phyloP scores from a whole-genome alignment of 2,888 invertebrate species.

The Tupiocoris notatus region DNA sequence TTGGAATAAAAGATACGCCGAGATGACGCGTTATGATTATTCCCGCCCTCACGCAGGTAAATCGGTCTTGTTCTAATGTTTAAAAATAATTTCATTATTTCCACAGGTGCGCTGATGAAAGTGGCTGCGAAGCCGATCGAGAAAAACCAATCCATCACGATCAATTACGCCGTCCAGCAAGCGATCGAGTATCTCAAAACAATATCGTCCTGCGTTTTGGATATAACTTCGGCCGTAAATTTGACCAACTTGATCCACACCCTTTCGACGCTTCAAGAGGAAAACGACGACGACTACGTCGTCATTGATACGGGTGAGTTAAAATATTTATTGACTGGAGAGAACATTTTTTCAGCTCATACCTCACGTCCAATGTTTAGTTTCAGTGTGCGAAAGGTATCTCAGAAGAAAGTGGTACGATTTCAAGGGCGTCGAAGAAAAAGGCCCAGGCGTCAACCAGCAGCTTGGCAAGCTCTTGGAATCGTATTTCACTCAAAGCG shows the following conservation, averaged over 20 bases:
- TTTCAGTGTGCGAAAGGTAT: constrained; percentile 58
- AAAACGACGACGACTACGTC: constrained; percentile 51
- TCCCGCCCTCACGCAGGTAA: too few species aligned
- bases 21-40: too few species aligned
- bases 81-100: constrained; percentile 6
- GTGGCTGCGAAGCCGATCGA: constrained; percentile 31
- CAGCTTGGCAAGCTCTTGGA: constrained; percentile 64
- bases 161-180: constrained; percentile 35
- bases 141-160: constrained; percentile 25
- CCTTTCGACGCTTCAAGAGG: constrained; percentile 55
- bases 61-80: too few species aligned
- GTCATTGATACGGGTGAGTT: constrained; percentile 52
- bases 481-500: constrained; percentile 63
- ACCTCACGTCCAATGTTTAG: neutral
- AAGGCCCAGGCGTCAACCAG: constrained; percentile 65
- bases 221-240: constrained; percentile 59
- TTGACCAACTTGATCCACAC: constrained; percentile 59
- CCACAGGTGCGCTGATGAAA: constrained; percentile 42
- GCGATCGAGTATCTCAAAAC: constrained; percentile 49
- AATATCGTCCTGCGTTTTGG: constrained; percentile 58
- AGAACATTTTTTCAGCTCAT: neutral
- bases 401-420: constrained; percentile 69
- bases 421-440: constrained; percentile 62
- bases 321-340: neutral
- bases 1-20: too few species aligned